Percentiles rank a stretch among this genome's conserved stretches.
phyloP scores from a whole-genome alignment of 2,797 vertebrate genomes.

The Rhyacichthys aspro region DNA sequence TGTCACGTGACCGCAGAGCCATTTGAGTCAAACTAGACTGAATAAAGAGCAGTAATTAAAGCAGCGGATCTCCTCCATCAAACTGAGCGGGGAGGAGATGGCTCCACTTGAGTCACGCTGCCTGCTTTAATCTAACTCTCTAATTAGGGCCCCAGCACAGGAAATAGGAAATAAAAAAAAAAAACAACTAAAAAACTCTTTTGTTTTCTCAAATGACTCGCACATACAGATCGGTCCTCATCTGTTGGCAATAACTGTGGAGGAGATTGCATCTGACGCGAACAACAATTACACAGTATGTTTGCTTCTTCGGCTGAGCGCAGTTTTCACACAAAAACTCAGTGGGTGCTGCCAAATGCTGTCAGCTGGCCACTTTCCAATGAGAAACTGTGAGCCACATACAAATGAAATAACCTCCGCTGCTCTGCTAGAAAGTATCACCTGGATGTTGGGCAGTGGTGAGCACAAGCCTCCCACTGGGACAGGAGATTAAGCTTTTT shows the following conservation, averaged over 20 bases:
- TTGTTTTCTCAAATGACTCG: constrained; percentile 56
- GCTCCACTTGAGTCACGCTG: constrained; percentile 61
- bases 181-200: constrained; percentile 25
- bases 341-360: constrained; percentile 65
- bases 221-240: constrained; percentile 52
- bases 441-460: constrained; percentile 63
- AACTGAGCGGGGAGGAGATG: constrained; percentile 59
- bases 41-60: constrained; percentile 66
- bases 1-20: constrained; percentile 65
- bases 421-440: constrained; percentile 64
- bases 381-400: constrained; percentile 51
- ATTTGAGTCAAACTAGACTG: constrained; percentile 60
- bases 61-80: constrained; percentile 55
- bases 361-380: constrained; percentile 71
- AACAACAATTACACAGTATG: constrained; percentile 68
- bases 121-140: constrained; percentile 62
- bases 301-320: constrained; percentile 55
- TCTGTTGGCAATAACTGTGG: constrained; percentile 57
- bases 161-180: constrained; percentile 14
- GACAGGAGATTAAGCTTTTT: constrained; percentile 72
- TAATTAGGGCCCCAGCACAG: constrained; percentile 65
- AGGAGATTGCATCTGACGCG: constrained; percentile 53
- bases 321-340: constrained; percentile 74
- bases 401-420: constrained; percentile 40
- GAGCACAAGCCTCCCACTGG: constrained; percentile 54